phyloP scores from a whole-genome alignment of 2,888 invertebrate genomes.

The Clistopyga incitator region DNA sequence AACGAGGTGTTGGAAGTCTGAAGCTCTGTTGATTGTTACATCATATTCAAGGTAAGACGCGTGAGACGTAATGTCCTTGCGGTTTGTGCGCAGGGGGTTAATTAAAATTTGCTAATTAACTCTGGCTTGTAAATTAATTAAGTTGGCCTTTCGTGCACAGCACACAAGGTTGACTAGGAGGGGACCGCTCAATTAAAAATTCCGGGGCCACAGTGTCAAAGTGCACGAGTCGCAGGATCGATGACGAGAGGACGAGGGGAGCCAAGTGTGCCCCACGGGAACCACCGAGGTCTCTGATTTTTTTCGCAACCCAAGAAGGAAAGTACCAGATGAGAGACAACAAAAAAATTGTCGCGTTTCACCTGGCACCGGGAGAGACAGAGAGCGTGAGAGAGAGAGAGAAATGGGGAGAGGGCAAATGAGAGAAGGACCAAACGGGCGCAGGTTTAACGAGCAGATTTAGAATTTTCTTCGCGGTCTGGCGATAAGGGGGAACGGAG shows the following conservation, averaged over 20 bases:
- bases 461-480: conserved; percentile 83
- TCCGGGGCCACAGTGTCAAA: conserved; percentile 63
- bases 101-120: conserved; percentile 72
- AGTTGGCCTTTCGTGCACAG: conserved; percentile 43
- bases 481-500: conserved; percentile 77
- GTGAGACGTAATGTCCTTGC: neutral
- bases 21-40: conserved; percentile 1
- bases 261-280: conserved; percentile 40
- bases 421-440: conserved; percentile 54
- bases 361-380: conserved; percentile 52
- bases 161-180: conserved; percentile 1
- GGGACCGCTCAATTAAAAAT: conserved; percentile 69
- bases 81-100: conserved; percentile 57
- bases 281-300: conserved; percentile 39
- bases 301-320: conserved; percentile 57
- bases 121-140: conserved; percentile 69
- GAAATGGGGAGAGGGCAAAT: conserved; percentile 40
- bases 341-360: conserved; percentile 63
- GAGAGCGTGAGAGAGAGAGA: conserved; percentile 40
- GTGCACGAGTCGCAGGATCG: conserved; percentile 67
- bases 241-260: conserved; percentile 56
- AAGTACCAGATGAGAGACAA: conserved; percentile 54
- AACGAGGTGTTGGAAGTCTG: neutral
- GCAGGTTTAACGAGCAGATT: conserved; percentile 81
- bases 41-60: neutral